Evolutionary conservation across 2,888 invertebrate species (phyloP).

Genomic region (Petrolisthes cinctipes): DNA sequence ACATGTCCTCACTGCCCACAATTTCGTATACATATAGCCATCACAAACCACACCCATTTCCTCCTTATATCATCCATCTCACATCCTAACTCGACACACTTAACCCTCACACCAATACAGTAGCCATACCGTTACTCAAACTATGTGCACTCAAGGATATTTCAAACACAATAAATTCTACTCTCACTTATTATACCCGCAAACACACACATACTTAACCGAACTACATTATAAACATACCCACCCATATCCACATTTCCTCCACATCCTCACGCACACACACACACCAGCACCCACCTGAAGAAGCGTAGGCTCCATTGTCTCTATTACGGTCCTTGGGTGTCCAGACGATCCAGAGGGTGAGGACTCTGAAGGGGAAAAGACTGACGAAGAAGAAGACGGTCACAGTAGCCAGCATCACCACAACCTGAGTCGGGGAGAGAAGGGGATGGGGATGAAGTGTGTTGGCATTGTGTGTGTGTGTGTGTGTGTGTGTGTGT

Average conservation of each 20-base stretch:
- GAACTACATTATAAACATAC: neutral
- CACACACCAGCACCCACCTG: slow-evolving; percentile 69
- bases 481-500: slow-evolving; percentile 3
- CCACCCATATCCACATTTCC: slow-evolving; percentile 17
- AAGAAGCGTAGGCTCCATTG: slow-evolving; percentile 85
- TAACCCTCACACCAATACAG: neutral
- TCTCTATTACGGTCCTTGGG: slow-evolving; percentile 73
- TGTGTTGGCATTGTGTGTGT: slow-evolving; percentile 6
- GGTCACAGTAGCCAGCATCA: slow-evolving; percentile 91
- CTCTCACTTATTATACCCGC: neutral
- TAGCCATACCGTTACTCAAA: neutral
- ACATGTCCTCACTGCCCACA: too few species aligned
- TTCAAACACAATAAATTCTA: too few species aligned
- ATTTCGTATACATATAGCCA: too few species aligned
- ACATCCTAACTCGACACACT: neutral
- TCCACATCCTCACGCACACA: slow-evolving; percentile 33
- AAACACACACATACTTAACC: neutral
- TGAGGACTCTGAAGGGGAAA: slow-evolving; percentile 88
- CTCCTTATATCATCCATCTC: neutral
- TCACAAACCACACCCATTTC: too few species aligned
- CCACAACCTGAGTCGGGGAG: slow-evolving; percentile 80
- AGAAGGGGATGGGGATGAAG: neutral
- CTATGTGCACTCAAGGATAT: neutral
- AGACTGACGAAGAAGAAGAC: slow-evolving; percentile 90
- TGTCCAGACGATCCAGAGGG: slow-evolving; percentile 86